Evolutionary conservation across 2,888 invertebrate species (phyloP), one percentile per base, ranked within the genome.

Genomic region (Beris chalybata): DNA sequence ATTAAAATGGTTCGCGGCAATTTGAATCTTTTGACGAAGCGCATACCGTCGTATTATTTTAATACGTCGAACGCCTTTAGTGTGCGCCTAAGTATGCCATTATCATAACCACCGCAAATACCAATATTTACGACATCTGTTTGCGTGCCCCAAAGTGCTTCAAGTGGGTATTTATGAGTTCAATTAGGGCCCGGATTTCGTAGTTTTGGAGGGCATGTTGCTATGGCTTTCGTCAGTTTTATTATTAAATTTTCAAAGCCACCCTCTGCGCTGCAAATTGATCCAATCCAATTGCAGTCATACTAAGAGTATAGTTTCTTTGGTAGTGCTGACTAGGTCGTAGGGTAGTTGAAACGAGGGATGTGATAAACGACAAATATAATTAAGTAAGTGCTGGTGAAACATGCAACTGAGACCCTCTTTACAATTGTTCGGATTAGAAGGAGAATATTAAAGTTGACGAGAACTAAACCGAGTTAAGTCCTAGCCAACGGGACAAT

Each of bases 121-220:
- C 59, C 31, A 48, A 48, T 44, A 50, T 66, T 66, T 66, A 63
- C 61, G 55, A 55, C 47, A 59, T 47, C 61, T 47, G 61, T 32
- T 66, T 63, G 66, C 66, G 66, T 66, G 66, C 43, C 55, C n/a
- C 55, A 43, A 44, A 66, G 61, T 66, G 61, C 66, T 66, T 61
- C 55, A 59, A 66, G 61, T 63, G 61, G 30, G 54, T 57, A 66
- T 66, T 66, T 66, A 64, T 64, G 66, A 55, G 31, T 48, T 64
- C 55, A 56, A 61, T 61, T 53, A 50, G 29, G 7, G 32, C 50
- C 64, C 64, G 44, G 44, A 58, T 31, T 45, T 30, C 4, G 38
- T 38, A 38, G 56, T 56, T 56, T 56, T 43, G 43, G 31, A 54
- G 54, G 30, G 31, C 54, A 31, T 31, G 31, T n/a, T 54, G 54